Evolutionary conservation across 1,140 invertebrate species (phyloP).

Genomic region (Parapsyche elsis): DNA sequence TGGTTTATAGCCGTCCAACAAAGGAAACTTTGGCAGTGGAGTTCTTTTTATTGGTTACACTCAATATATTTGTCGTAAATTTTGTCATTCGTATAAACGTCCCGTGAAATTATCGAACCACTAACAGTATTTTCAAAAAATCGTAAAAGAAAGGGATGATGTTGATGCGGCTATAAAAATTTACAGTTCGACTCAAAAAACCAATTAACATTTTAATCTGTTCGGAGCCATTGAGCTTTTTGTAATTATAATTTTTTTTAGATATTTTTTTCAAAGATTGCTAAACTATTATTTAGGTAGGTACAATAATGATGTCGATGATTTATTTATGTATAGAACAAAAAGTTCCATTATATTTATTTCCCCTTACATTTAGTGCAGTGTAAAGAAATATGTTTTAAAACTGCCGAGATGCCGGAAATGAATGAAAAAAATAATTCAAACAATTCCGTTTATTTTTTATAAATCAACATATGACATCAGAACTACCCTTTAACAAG

Average conservation of each 20-base stretch:
- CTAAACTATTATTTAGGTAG: too few species aligned
- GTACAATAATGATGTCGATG: too few species aligned
- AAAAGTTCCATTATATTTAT: background rate
- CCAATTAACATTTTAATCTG: too few species aligned
- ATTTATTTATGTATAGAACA: too few species aligned
- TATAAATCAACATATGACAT: constrained; percentile 54
- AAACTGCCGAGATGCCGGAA: constrained; percentile 33
- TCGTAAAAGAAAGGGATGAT: constrained; percentile 32
- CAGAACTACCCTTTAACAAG: constrained; percentile 38
- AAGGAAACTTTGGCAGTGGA: constrained; percentile 36
- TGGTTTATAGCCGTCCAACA: constrained; percentile 44
- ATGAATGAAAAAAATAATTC: constrained; percentile 52
- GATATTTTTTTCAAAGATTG: too few species aligned
- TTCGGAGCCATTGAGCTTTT: too few species aligned
- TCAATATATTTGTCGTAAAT: constrained; percentile 41
- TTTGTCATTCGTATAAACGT: constrained; percentile 32
- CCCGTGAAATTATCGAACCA: constrained; percentile 39
- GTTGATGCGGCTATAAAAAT: background rate
- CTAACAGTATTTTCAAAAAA: too few species aligned
- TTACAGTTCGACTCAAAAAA: too few species aligned
- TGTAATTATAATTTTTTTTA: too few species aligned
- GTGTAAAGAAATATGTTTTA: background rate
- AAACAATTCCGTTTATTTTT: constrained; percentile 53
- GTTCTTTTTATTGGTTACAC: constrained; percentile 46
- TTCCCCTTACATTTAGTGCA: background rate